Evolutionary conservation across 2,113 vertebrate genomes (phyloP), one percentile per base, ranked within the genome.

Genomic region (Solenodon paradoxus): DNA sequence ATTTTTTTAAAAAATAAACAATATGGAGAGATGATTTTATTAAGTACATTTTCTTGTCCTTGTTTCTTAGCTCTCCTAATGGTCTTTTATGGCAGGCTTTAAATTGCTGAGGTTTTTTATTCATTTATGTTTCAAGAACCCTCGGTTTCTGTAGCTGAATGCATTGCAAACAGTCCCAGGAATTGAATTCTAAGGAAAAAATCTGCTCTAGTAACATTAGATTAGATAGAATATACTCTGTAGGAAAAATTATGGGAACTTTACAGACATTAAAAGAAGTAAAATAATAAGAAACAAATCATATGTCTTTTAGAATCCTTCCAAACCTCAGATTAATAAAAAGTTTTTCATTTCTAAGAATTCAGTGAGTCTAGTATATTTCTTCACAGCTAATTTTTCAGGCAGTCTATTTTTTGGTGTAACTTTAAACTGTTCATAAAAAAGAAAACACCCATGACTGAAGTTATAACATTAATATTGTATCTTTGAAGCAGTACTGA

Each of bases 381-480:
- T 78, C 94, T 90, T 84, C 63, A 30, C 19, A 96, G 35, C 51
- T 91, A 92, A 80, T 97, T 92, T 87, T 45, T 92, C 11, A 90
- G 26, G 28, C 28, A 69, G 5, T 81, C 55, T 74, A 35, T 59
- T 92, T n/a, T 78, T 47, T 45, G 30, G 55, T 96, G 63, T 90
- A 89, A 79, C 66, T 93, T 96, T 94, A 84, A 94, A 93, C 71
- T 42, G 64, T 74, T 95, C 94, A 82, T 78, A 96, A 95, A 94
- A 35, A 96, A 95, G 94, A 35, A 93, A 96, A 90, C 94, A 98
- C 92, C 94, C 94, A 97, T 85, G 89, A 95, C 96, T 96, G 95
- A 95, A 90, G 66, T 91, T 79, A 96, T 4, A 72, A 79, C 0
- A 72, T 59, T 71, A 91, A 90, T 49, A 96, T 79, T 78, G 84